Evolutionary conservation across 2,888 invertebrate species (phyloP), one percentile per base, ranked within the genome.

Genomic region (Celastrina argiolus): DNA sequence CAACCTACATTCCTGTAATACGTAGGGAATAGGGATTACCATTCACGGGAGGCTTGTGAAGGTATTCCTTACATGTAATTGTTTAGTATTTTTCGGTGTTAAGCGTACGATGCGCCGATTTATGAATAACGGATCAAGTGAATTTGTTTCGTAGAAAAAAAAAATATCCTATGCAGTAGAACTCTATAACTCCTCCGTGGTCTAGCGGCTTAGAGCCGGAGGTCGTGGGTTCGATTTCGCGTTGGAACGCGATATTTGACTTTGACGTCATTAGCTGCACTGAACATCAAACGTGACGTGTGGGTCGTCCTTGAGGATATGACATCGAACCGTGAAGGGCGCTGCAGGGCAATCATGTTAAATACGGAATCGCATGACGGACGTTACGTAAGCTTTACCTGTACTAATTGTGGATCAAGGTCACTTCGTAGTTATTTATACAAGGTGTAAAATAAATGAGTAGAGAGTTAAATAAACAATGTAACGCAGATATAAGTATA

Each of bases 1-100:
- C 81, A 80, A 74, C 80, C 81, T 78, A 81, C 83, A 84, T 85
- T 81, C 83, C 79, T 79, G 80, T 85, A 85, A 86, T 88, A 88
- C 86, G 86, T 87, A 83, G 87, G 86, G 83, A 84, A 86, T 87
- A 83, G 87, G 86, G 83, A 84, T 83, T 81, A 76, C 79, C 80
- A 76, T 74, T 83, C 77, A 73, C 71, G 82, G 84, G 82, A 79
- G 85, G 80, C 88, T 88, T 88, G 28, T 5, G 28, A n/a, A 41
- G n/a, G 41, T 41, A 41, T n/a, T 2, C 4, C 14, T 16, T 41
- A 41, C n/a, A 41, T n/a, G n/a, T 41, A n/a, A 41, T 41, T 16
- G 41, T 41, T 41, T 41, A 5, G 28, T 28, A 28, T 28, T 28
- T 28, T 28, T 28, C 28, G 5, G 28, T 28, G 28, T 28, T 28